A percentile compares a stretch with the other conserved stretches of the same genome.
Evolutionary conservation across 2,888 invertebrate genomes (phyloP).

Genomic region (Euspilapteryx auroguttella): DNA sequence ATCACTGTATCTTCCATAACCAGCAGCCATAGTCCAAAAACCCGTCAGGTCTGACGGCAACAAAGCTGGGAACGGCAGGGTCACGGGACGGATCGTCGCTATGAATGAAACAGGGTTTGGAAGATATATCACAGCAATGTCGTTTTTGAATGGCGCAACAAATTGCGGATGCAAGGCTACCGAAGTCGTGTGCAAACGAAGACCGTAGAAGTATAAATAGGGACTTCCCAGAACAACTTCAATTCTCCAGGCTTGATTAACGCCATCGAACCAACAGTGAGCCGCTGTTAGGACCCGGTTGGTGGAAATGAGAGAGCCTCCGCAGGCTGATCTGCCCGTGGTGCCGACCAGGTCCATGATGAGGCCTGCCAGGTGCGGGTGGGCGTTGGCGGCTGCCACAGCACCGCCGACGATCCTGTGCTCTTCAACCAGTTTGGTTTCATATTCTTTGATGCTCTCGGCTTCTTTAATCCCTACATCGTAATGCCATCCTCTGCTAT

Average conservation of each 20-base stretch:
- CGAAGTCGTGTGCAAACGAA: slow-evolving; percentile 16
- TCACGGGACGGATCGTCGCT: slow-evolving; percentile 19
- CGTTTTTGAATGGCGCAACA: slow-evolving; percentile 25
- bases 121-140: slow-evolving; percentile 29
- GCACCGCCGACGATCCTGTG: slow-evolving; percentile 29
- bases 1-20: slow-evolving; percentile 36
- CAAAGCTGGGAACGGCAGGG: slow-evolving; percentile 18
- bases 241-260: slow-evolving; percentile 24
- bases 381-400: slow-evolving; percentile 22
- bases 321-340: slow-evolving; percentile 24
- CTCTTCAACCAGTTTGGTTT: slow-evolving; percentile 10
- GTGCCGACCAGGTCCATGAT: slow-evolving; percentile 25
- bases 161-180: slow-evolving; percentile 26
- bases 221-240: slow-evolving; percentile 30
- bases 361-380: slow-evolving; percentile 33
- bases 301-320: slow-evolving; percentile 26
- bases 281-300: slow-evolving; percentile 33
- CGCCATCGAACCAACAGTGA: slow-evolving; percentile 37
- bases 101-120: slow-evolving; percentile 18
- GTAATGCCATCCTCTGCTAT: slow-evolving; percentile 30
- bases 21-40: slow-evolving; percentile 21
- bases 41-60: slow-evolving; percentile 17
- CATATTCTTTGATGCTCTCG: slow-evolving; percentile 17
- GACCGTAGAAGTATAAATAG: slow-evolving; percentile 30
- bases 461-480: slow-evolving; percentile 27